These are phyloP conservation scores for Notolepis coatsorum DNA, from an alignment of 2,797 vertebrate species.

Conservation along the genomic window DNA sequence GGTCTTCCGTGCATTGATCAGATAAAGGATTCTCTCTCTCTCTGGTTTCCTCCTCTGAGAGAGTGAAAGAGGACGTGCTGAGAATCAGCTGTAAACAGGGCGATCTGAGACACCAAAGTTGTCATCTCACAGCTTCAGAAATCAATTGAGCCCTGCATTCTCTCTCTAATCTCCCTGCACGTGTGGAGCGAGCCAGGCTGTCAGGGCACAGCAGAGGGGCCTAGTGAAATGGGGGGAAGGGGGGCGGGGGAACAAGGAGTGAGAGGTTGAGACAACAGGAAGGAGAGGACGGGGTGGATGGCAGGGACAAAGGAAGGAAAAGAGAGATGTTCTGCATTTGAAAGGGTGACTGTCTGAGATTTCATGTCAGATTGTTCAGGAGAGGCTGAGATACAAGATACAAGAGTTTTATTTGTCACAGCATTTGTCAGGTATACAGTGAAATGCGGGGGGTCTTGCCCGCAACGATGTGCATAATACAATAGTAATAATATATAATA, in stretches of 20 bases:
- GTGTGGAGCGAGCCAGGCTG: constrained; percentile 43
- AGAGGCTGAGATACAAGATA: constrained; percentile 1
- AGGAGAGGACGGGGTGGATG: not conserved
- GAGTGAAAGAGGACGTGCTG: constrained; percentile 30
- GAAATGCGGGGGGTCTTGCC: too few relatives aligned
- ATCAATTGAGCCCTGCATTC: constrained; percentile 71
- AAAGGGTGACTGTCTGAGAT: too few relatives aligned
- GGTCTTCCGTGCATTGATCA: not conserved
- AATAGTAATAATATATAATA: too few relatives aligned
- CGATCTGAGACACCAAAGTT: constrained; percentile 66
- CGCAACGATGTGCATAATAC: too few relatives aligned
- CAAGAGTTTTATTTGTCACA: too few relatives aligned
- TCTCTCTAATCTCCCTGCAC: constrained; percentile 59
- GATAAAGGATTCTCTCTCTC: not conserved
- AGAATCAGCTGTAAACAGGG: constrained; percentile 69
- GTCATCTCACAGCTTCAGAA: constrained; percentile 72
- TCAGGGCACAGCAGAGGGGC: constrained; percentile 45
- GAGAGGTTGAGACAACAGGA: constrained; percentile 10
- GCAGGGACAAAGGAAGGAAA: constrained; percentile 5
- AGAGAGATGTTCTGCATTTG: constrained; percentile 38
- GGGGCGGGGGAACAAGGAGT: constrained; percentile 11
- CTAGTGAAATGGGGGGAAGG: constrained; percentile 21
- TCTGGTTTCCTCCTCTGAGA: not conserved
- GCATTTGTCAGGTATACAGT: too few relatives aligned
- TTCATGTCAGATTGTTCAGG: too few relatives aligned